Evolutionary conservation across 2,113 vertebrate species (phyloP).

Genomic region (Otis tarda): DNA sequence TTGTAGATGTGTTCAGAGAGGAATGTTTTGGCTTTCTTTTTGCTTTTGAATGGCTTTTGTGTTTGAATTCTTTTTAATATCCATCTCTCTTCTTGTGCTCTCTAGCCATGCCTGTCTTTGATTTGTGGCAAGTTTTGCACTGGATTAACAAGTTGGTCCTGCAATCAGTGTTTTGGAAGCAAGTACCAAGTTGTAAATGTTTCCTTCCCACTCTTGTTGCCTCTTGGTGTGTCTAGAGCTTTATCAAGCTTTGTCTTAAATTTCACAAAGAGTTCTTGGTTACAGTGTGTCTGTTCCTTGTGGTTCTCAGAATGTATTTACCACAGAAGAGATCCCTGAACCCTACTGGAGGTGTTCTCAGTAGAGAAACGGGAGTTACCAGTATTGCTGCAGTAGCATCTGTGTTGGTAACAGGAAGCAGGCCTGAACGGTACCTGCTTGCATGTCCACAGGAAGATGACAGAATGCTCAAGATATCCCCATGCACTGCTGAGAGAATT

Average conservation of each 20-base stretch:
- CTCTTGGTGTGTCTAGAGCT: not conserved
- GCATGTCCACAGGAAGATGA: not conserved
- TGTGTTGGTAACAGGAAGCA: not conserved
- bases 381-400: not conserved
- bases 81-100: not conserved
- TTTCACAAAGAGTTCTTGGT: not conserved
- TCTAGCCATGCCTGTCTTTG: not conserved
- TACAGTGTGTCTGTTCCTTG: not conserved
- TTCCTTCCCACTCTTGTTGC: not conserved
- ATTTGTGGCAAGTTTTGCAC: constrained; percentile 3
- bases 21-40: not conserved
- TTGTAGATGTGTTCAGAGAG: not conserved
- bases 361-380: not conserved
- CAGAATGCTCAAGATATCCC: not conserved
- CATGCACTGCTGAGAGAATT: not conserved
- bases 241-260: not conserved
- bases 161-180: constrained; percentile 19
- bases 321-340: not conserved
- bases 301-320: not conserved
- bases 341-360: not conserved
- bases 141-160: not conserved
- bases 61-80: not conserved
- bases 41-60: not conserved
- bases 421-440: not conserved
- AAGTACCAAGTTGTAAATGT: not conserved